Evolutionary conservation across 2,888 invertebrate genomes (phyloP).

Genomic region (Tetrapedia diversipes): DNA sequence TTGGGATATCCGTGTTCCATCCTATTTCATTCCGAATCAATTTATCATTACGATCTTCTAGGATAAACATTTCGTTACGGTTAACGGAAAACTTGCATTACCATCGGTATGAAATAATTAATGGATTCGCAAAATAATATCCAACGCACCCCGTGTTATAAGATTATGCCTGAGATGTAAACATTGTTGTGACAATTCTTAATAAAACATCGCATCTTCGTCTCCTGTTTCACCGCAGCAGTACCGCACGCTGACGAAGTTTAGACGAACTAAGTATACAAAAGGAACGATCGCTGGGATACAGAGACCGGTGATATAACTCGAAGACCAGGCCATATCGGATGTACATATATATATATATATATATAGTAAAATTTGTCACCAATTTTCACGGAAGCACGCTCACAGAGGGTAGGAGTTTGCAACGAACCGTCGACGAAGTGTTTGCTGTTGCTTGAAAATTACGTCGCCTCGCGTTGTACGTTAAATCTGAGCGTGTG

Average conservation of each 20-base stretch:
- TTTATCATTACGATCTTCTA: slow-evolving; percentile 33
- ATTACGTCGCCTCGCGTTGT: slow-evolving; percentile 28
- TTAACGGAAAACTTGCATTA: slow-evolving; percentile 8
- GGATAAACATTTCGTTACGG: background rate
- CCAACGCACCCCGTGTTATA: too few species aligned
- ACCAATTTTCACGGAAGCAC: background rate
- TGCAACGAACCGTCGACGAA: background rate
- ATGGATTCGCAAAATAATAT: too few species aligned
- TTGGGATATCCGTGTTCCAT: slow-evolving; percentile 40
- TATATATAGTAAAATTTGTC: too few species aligned
- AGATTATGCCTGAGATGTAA: too few species aligned
- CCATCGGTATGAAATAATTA: too few species aligned
- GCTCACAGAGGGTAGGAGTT: background rate
- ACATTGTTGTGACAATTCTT: background rate
- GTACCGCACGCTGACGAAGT: slow-evolving; percentile 4
- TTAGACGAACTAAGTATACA: too few species aligned
- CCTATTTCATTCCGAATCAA: slow-evolving; percentile 48
- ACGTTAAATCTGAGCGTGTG: slow-evolving; percentile 13
- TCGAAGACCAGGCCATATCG: too few species aligned
- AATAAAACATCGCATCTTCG: background rate
- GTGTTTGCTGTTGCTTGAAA: slow-evolving; percentile 9
- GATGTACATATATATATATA: too few species aligned
- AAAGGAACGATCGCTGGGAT: too few species aligned
- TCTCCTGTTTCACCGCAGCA: background rate
- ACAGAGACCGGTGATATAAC: too few species aligned